Evolutionary conservation across 2,888 invertebrate species (phyloP), one percentile per base, ranked within the genome.

Genomic region (Lypha dubia): DNA sequence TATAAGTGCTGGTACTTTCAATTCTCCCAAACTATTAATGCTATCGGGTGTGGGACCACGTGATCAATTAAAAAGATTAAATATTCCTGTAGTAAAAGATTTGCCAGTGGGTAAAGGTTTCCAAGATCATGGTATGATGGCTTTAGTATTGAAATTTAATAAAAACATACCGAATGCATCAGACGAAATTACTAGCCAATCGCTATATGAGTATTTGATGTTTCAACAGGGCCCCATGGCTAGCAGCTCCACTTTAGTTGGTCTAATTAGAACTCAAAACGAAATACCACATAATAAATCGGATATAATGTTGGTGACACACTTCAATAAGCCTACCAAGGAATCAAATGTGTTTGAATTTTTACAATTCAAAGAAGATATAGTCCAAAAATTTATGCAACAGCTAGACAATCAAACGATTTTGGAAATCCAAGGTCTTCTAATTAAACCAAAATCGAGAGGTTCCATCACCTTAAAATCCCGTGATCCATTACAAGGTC

Each of bases 101-200:
- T 71, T 91, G 41, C 84, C 86, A 53, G 96, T 97, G 0, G 96
- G 96, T 0, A 93, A 95, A 85, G 95, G 97, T 89, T 93, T 97
- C 0, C 96, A 97, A 90, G 97, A 97, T 89, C 97, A 97, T 89
- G 94, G 96, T 63, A 95, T 94, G 13, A 93, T 95, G 77, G 88
- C 89, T 4, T 79, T 88, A 5, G 76, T 85, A 20, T 75, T 90
- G 28, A 86, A 86, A 81, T 92, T 94, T 88, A 93, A 93, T 8
- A 74, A 86, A 41, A 80, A 95, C 15, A 90, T 92, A 38, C 84
- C 84, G 17, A 6, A 5, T 0, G 13, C 8, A 15, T 17, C 20
- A 3, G n/a, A 56, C 41, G 49, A 70, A 6, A 3, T 71, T 15
- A 56, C 70, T 9, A 3, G 17, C 4, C 2, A 56, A 15, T 44